Percentiles rank a stretch among this genome's conserved stretches.
These are phyloP conservation scores for Holothuria glaberrima DNA, from an alignment of 35 echinoderm and acorn worm species.

Conservation along the genomic window DNA sequence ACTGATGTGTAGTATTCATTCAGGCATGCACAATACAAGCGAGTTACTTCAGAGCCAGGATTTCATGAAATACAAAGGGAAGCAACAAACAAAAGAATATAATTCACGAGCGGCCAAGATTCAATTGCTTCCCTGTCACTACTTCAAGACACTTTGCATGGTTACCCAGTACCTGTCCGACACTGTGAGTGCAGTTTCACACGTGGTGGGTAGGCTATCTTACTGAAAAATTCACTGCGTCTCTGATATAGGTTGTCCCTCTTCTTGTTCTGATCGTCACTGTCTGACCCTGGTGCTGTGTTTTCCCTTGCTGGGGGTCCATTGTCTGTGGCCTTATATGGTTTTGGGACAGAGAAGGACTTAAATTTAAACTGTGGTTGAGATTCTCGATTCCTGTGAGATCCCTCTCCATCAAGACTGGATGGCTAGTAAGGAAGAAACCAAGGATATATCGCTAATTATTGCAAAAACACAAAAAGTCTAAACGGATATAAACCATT, in stretches of 20 bases:
- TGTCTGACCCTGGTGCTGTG: not conserved
- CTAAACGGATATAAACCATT: too few relatives aligned
- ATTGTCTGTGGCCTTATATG: not conserved
- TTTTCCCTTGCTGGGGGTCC: not conserved
- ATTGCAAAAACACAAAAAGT: too few relatives aligned
- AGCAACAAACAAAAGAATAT: not conserved
- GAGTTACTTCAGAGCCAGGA: not conserved
- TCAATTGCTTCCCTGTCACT: not conserved
- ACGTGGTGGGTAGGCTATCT: slow-evolving; percentile 52
- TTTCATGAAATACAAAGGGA: not conserved
- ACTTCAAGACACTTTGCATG: slow-evolving; percentile 27
- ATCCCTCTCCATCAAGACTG: too few relatives aligned
- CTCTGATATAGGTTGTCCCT: slow-evolving; percentile 11
- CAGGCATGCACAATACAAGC: too few relatives aligned
- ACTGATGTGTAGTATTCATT: too few relatives aligned
- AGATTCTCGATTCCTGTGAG: not conserved
- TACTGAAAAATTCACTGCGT: slow-evolving; percentile 56
- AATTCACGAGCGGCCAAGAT: not conserved
- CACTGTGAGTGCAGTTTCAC: slow-evolving; percentile 28
- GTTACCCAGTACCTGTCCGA: slow-evolving; percentile 45
- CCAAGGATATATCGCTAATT: too few relatives aligned
- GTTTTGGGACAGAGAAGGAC: not conserved
- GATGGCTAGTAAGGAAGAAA: too few relatives aligned
- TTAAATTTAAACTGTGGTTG: not conserved
- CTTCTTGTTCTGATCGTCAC: not conserved